Base-by-base conservation (phyloP, 92 coral and sea anemone species). In the Palythoa grandis region DNA sequence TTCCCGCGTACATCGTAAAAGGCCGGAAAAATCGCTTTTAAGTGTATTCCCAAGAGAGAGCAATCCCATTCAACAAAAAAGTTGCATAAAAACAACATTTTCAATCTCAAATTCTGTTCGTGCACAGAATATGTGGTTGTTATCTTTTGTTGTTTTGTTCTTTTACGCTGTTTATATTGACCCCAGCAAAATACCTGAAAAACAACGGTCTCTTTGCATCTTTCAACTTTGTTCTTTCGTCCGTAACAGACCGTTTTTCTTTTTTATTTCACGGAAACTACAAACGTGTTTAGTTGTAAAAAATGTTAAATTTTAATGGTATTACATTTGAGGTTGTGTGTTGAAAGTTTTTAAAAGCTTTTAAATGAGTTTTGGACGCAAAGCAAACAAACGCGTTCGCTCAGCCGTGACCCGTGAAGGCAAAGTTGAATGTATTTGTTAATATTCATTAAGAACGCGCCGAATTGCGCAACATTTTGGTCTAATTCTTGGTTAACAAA, bases 91-190 rank as follows among this genome's bases (percentile, higher is more conserved):
- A 39, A 65, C 60, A 11, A n/a, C 14, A 2, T 2, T 63, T 39
- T n/a, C 53, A 69, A 43, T 48, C 39, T 63, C 57, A 22, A 43
- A 6, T 43, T 23, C 25, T 23, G 4, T 63, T 65, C 74, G 73
- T 79, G 84, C 60, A 20, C 48, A 65, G 2, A 66, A 23, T 43
- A n/a, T n/a, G 40, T 3, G 20, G 53, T 80, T 66, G 54, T 10
- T 65, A 43, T 65, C 85, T 67, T 66, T 80, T 67, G 74, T 48
- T 80, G 74, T 80, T 80, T 80, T 66, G 85, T 66, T 80, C 84
- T 79, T 63, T 47, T 7, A 13, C 17, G 85, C 40, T 80, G 85
- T 80, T 80, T 79, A 40, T 80, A 53, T 22, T 80, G 74, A 80
- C 60, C 11, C 29, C 43, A 80, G 12, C 73, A 47, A 66, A 79